Evolutionary conservation across 2,888 invertebrate species (phyloP), one percentile per base, ranked within the genome.

Genomic region (Quadriops clusia): DNA sequence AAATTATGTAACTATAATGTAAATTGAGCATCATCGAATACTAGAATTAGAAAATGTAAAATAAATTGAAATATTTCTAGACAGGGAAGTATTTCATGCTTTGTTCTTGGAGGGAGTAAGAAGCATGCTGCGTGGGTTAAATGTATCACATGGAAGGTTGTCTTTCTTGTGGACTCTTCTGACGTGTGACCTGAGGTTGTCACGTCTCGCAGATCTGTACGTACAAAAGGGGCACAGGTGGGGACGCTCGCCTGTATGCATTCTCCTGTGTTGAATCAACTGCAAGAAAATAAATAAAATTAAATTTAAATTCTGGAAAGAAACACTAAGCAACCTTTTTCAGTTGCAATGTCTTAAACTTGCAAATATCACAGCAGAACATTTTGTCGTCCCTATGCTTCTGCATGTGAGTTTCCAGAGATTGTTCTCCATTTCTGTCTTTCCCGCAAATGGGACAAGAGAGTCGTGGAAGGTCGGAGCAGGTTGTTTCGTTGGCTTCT

Each of bases 201-300:
- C 69, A 29, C 68, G 58, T 24, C 69, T 56, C 2, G 68, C 68
- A 20, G 67, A 67, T 28, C 69, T 58, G 42, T 69, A 70, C n/a
- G 62, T 58, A 46, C 70, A 70, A 41, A 65, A 66, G 6, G 69
- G 68, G 45, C 69, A 70, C 7, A 68, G 53, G 44, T 68, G 68
- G 3, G 68, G 68, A 34, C 67, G 67, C 41, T 68, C 68, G 4
- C 68, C 68, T 18, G 68, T 68, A 42, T 68, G 68, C 67, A 68
- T 68, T 34, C 68, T 55, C 29, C 68, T 58, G 46, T 68, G 68
- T 44, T 68, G 68, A 34, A 68, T 68, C 26, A 67, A 46, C 64
- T 65, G 45, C 3, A 46, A 51, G 36, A 26, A 39, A 34, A 34
- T 13, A 17, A 25, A 14, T 31, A 5, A 36, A 10, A 37, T 18